A percentile compares a stretch with the other conserved stretches of the same genome.
Conservation (phyloP, 2,797 vertebrate genomes). For the Dendrocincla fuliginosa region DNA sequence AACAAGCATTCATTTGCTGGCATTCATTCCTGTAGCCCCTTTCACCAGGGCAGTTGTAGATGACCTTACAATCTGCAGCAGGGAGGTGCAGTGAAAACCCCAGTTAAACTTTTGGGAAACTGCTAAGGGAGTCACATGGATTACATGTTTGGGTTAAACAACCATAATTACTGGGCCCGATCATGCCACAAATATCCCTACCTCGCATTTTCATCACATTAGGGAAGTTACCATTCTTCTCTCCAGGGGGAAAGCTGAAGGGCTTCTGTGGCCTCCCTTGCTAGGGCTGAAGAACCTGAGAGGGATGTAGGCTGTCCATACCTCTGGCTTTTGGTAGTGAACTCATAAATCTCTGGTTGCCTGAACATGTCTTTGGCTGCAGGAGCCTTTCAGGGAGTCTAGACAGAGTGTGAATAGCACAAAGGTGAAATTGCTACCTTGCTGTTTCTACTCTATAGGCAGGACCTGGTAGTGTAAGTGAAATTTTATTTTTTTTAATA, state of each 20-base stretch:
- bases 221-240: not conserved
- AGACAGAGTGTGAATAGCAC: not conserved
- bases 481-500: not conserved
- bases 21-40: not conserved
- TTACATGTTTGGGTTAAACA: not conserved
- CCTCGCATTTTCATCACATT: fast-evolving
- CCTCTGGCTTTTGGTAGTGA: not conserved
- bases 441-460: not conserved
- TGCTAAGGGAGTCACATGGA: not conserved
- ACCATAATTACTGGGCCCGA: not conserved
- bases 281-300: not conserved
- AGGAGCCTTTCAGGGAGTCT: not conserved
- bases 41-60: not conserved
- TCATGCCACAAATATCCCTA: not conserved
- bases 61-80: not conserved
- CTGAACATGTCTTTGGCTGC: not conserved
- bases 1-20: not conserved
- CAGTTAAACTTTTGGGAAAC: not conserved
- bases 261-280: not conserved
- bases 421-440: not conserved
- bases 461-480: not conserved
- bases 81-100: not conserved
- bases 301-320: not conserved
- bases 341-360: constrained; percentile 25
- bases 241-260: not conserved